These are phyloP conservation scores for Lasioglossum baleicum DNA, from an alignment of 1,140 invertebrate genomes.

Conservation along the genomic window DNA sequence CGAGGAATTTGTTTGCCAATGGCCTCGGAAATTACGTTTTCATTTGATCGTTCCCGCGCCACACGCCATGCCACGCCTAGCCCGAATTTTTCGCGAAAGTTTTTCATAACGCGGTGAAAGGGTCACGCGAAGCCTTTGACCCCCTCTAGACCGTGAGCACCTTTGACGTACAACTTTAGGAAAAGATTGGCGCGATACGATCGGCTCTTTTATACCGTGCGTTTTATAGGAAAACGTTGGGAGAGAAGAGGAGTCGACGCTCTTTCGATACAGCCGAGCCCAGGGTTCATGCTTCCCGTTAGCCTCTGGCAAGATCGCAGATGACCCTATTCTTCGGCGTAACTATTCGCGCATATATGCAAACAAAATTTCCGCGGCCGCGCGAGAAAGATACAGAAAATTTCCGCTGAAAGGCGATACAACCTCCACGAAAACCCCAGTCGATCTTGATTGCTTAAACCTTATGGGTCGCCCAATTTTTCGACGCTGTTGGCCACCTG, in stretches of 20 bases:
- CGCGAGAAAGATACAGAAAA: not conserved
- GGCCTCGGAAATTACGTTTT: constrained; percentile 21
- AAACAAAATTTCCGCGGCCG: constrained; percentile 15
- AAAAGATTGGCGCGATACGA: constrained; percentile 39
- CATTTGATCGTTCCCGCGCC: not conserved
- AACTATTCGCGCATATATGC: constrained; percentile 10
- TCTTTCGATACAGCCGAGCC: constrained; percentile 10
- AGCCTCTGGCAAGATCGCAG: constrained; percentile 23
- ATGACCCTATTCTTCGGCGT: constrained; percentile 36
- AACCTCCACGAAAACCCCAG: not conserved
- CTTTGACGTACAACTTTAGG: constrained; percentile 31
- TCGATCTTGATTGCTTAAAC: not conserved
- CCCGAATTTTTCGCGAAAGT: not conserved
- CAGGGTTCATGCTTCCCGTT: constrained; percentile 12
- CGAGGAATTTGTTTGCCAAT: no score
- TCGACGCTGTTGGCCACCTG: no score
- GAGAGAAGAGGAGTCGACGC: not conserved
- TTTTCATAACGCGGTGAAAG: not conserved
- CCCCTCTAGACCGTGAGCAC: not conserved
- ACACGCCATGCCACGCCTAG: no score
- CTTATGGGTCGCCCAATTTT: no score
- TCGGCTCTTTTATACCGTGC: constrained; percentile 30
- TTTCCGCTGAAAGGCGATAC: not conserved
- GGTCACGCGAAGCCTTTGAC: not conserved
- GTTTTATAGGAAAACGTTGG: constrained; percentile 28